Evolutionary conservation across 2,888 invertebrate genomes (phyloP), one percentile per base, ranked within the genome.

Genomic region (Melanophora roralis): DNA sequence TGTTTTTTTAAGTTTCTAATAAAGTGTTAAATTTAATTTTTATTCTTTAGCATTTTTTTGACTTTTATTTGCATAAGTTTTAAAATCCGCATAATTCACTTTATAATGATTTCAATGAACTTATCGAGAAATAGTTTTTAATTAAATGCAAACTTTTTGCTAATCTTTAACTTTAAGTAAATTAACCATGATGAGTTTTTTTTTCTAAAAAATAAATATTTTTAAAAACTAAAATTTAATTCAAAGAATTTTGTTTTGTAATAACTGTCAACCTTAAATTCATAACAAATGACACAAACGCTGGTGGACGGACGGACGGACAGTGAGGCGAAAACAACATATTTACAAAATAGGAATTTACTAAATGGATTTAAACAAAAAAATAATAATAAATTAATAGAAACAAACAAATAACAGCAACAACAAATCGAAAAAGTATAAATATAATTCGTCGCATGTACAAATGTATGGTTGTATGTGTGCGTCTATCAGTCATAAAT

Each of bases 401-500:
- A 69, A 69, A 76, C 36, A 57, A 34, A 57, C n/a, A 67, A 27
- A 43, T 14, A 55, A 38, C 65, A 60, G 55, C 16, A 64, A 64
- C 5, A 64, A 67, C 51, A 12, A 59, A 43, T 59, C 59, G 40
- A 32, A 67, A 67, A 59, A 34, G 67, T 51, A 74, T 49, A 40
- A 40, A 73, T 49, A 55, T 64, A 23, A 60, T 23, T 45, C 34
- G 47, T 43, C 36, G 43, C 16, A 36, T 59, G 38, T 72, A 27
- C 6, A 6, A 5, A 27, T 27, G 57, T 59, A n/a, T 49, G 16
- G 12, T 21, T 12, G 38, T 27, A 6, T 27, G 27, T 5, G 6
- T 27, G 27, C 6, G 27, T 5, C 3, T 27, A 72, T 72, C 55
- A 59, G 51, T 53, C 71, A 77, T 57, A 77, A 72, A 80, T 80